Evolutionary conservation across 2,113 vertebrate species (phyloP).

Genomic region (Hylia prasina): DNA sequence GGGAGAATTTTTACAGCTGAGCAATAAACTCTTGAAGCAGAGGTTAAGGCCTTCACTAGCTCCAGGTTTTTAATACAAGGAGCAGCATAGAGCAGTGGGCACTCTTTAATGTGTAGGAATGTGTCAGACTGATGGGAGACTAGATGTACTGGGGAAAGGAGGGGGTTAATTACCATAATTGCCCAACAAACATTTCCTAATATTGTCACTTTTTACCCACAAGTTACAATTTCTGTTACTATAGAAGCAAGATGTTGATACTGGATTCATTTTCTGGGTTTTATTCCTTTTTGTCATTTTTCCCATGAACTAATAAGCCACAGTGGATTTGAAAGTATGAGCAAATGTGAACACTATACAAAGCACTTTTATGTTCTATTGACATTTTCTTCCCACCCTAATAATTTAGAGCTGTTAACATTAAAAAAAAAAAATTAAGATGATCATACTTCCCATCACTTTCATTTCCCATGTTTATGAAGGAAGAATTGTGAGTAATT

Average conservation of each 20-base stretch:
- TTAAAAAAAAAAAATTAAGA: conserved; percentile 44
- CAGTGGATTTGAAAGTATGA: conserved; percentile 70
- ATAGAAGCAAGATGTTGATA: conserved; percentile 72
- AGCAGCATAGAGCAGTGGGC: neutral
- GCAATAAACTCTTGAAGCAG: conserved; percentile 41
- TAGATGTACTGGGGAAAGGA: neutral
- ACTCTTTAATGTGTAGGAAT: neutral
- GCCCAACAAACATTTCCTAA: conserved; percentile 44
- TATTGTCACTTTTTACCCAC: conserved; percentile 53
- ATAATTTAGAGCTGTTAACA: conserved; percentile 70
- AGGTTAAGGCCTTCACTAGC: neutral
- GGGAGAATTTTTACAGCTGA: conserved; percentile 62
- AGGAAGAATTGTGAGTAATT: conserved; percentile 61
- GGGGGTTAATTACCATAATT: conserved; percentile 13
- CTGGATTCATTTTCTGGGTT: conserved; percentile 70
- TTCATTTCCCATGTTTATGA: conserved; percentile 58
- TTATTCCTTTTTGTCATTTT: conserved; percentile 73
- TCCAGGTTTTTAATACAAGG: neutral
- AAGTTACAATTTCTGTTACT: conserved; percentile 69
- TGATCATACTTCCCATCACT: conserved; percentile 54
- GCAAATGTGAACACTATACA: conserved; percentile 64
- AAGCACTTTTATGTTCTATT: conserved; percentile 69
- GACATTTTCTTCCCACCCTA: conserved; percentile 69
- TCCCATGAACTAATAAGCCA: conserved; percentile 78
- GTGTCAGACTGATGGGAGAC: neutral